Base-by-base conservation (phyloP, 2,797 vertebrate species). In the Protonibea diacanthus region DNA sequence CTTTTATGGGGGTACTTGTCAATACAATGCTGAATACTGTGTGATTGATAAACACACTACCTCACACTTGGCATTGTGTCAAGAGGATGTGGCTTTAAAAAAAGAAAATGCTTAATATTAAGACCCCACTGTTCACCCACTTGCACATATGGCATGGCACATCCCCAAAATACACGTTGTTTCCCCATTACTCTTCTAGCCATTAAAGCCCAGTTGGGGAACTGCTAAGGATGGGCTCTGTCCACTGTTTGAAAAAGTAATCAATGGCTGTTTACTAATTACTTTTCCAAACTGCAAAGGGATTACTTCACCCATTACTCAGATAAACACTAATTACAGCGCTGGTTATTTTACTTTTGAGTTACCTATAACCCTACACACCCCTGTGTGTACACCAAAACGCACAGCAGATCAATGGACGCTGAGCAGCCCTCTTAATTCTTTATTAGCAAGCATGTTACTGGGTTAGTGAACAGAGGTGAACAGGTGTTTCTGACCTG, bases 1-100 rank as follows among this genome's bases (percentile, higher is more conserved):
- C 84, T 83, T 91, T 88, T 74, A 87, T 88, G 77, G 76, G 57
- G 61, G 68, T 55, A 60, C 78, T 84, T 86, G 81, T 89, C 91
- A 85, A 88, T 88, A 83, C 80, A 77, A 56, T 47, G 2, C 56
- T 25, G 53, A 86, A 78, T 74, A 62, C 72, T 25, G 56, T 64
- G 74, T 64, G 66, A 80, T 27, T 81, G 75, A 91, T 80, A 84
- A 69, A 86, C 70, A 85, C 48, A 60, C 29, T 52, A 21, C 53
- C 45, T 61, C n/a, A 10, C 56, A 74, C 85, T 62, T 60, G 76
- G 79, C 56, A 51, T 29, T 52, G 49, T 77, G 56, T 57, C n/a
- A 51, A 71, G 45, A 76, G 12, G 61, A 76, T 42, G 23, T 85
- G 49, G 58, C 57, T 79, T 64, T 56, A 56, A 79, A 74, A 79